A percentile compares a stretch with the other conserved stretches of the same genome.
These are phyloP conservation scores for Peromyscus leucopus DNA, from an alignment of 2,113 vertebrate genomes.

Conservation along the genomic window DNA sequence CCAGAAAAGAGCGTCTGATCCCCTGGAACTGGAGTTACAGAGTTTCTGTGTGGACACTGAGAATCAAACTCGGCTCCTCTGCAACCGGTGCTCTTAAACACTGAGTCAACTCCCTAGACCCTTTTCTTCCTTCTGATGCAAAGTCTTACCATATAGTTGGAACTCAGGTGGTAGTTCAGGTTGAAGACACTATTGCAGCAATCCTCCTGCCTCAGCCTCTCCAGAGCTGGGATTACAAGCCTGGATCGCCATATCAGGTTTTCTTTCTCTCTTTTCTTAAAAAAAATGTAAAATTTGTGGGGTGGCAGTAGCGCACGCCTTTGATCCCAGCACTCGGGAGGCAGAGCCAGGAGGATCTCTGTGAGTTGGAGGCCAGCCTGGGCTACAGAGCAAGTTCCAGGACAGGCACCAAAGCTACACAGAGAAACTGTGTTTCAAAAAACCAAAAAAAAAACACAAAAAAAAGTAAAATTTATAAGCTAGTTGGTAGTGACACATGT, in stretches of 20 bases:
- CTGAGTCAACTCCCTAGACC: not conserved
- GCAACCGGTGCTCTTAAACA: not conserved
- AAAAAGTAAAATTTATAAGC: no score
- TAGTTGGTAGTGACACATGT: no score
- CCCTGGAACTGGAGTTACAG: not conserved
- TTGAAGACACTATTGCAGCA: not conserved
- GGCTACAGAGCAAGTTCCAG: not conserved
- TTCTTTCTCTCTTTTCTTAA: not conserved
- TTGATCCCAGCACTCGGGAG: not conserved
- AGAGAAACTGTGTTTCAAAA: not conserved
- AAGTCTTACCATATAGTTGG: not conserved
- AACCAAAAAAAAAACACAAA: not conserved
- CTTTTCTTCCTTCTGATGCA: not conserved
- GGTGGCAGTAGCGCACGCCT: not conserved
- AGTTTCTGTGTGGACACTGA: not conserved
- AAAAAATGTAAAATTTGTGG: not conserved
- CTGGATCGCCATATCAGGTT: not conserved
- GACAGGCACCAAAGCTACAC: not conserved
- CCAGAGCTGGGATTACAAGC: not conserved
- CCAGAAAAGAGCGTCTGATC: not conserved
- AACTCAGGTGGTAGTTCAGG: not conserved
- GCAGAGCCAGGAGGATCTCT: not conserved
- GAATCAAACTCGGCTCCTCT: not conserved
- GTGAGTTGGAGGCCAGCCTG: not conserved
- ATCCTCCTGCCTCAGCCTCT: not conserved